Conservation (phyloP, 2,113 vertebrate genomes). For the Chunga burmeisteri region DNA sequence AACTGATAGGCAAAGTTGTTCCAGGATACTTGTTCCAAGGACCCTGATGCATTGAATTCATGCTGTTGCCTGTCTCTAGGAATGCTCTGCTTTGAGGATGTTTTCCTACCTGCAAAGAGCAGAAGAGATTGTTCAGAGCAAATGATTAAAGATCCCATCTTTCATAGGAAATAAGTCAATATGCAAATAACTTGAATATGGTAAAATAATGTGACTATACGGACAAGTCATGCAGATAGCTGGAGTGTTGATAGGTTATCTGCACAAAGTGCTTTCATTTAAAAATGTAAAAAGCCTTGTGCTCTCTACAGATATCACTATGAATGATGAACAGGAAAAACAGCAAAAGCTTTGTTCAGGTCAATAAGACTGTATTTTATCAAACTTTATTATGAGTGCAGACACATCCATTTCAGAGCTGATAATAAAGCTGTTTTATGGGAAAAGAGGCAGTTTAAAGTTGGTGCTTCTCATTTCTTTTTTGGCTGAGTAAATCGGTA, state of each 20-base stretch:
- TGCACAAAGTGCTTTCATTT: conserved; percentile 1
- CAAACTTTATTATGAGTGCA: background rate
- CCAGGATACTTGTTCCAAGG: background rate
- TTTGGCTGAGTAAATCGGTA: background rate
- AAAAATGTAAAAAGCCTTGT: conserved; percentile 1
- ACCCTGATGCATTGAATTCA: background rate
- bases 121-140: background rate
- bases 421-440: conserved; percentile 35
- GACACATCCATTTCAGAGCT: conserved; percentile 4
- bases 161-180: conserved; percentile 10
- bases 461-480: background rate
- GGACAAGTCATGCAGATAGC: background rate
- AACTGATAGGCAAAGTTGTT: background rate
- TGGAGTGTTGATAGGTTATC: conserved; percentile 8
- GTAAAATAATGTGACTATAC: background rate
- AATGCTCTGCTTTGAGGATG: background rate
- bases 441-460: conserved; percentile 9
- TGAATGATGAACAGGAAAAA: conserved; percentile 28
- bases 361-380: conserved; percentile 21
- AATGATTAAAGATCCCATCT: background rate
- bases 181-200: background rate
- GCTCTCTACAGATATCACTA: background rate
- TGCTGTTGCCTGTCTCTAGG: background rate
- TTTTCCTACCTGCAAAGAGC: background rate
- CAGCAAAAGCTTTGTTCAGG: background rate